Evolutionary conservation across 2,888 invertebrate genomes (phyloP).

Genomic region (Drosophila flavopinicola): DNA sequence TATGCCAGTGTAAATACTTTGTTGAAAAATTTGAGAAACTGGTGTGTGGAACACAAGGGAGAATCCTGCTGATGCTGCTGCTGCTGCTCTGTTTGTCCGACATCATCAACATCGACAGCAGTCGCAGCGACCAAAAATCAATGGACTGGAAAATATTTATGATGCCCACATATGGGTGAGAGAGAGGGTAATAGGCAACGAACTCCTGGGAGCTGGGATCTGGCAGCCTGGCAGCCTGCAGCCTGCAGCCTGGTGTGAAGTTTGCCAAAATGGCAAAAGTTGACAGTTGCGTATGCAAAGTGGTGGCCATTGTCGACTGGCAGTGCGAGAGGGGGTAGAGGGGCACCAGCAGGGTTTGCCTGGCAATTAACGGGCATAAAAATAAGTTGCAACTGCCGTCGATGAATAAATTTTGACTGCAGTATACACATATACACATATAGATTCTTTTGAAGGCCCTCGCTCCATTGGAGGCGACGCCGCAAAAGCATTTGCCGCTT

Average conservation of each 20-base stretch:
- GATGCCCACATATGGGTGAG: constrained; percentile 61
- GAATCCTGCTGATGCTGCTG: not conserved
- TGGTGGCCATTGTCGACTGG: constrained; percentile 2
- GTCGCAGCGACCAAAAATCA: constrained; percentile 74
- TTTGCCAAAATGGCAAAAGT: constrained; percentile 73
- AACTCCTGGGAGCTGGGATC: constrained; percentile 22
- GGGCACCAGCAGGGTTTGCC: not conserved
- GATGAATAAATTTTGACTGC: constrained; percentile 57
- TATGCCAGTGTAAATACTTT: not conserved
- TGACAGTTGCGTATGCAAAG: constrained; percentile 73
- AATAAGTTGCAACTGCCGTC: constrained; percentile 67
- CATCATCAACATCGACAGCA: constrained; percentile 69
- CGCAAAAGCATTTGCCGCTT: constrained; percentile 71
- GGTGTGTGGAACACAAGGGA: constrained; percentile 33
- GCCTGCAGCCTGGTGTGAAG: constrained; percentile 64
- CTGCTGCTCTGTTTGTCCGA: constrained; percentile 30
- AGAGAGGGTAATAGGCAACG: not conserved
- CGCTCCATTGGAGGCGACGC: constrained; percentile 23
- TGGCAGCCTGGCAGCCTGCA: too few species aligned
- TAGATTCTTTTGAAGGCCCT: constrained; percentile 11
- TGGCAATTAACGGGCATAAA: constrained; percentile 69
- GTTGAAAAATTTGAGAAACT: constrained; percentile 31
- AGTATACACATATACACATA: too few species aligned
- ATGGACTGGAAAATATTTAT: constrained; percentile 78
- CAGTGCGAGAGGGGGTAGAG: not conserved